Base-by-base conservation (phyloP, 1,140 invertebrate species). In the Sinonovacula constricta region DNA sequence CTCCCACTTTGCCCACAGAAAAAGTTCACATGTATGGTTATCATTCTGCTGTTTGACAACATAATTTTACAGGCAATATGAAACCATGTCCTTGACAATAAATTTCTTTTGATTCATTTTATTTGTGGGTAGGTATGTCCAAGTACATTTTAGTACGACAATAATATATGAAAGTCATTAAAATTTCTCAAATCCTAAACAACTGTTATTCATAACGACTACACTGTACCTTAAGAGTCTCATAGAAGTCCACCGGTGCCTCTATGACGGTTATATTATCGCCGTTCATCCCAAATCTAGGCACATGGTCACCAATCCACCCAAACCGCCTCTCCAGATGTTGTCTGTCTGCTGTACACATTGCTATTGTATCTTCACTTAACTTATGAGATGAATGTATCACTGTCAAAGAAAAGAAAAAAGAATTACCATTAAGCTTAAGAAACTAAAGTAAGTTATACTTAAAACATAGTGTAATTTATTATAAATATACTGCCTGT, bases 191-290 rank as follows among this genome's bases (percentile, higher is more conserved):
- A 10, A 18, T 10, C 7, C 7, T 45, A 45, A 45, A 45, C 7
- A 45, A 10, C 39, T 45, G 18, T 7, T 7, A 10, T 18, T 45
- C 39, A 45, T 45, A 18, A 45, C 7, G 39, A 45, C 7, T 7
- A 10, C 39, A 45, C 18, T 7, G 39, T 45, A 45, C 87, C 80
- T 87, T 89, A 24, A 92, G 75, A n/a, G 85, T 85, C 81, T 89
- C 74, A 86, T 89, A 90, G 60, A 91, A 92, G 31, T 90, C 81
- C 31, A 62, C 70, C 22, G 91, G 91, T 72, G 89, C 87, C 34
- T 86, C 79, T 0, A 92, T 79, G 0, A 92, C 83, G 51, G 84
- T 70, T 7, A 91, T 85, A 45, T 86, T 83, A 36, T 87, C 84
- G n/a, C 90, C 90, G 68, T 81, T 81, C 12, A 91, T 75, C 53